Evolutionary conservation across 2,113 vertebrate genomes (phyloP).

Genomic region (Deroptyus accipitrinus): DNA sequence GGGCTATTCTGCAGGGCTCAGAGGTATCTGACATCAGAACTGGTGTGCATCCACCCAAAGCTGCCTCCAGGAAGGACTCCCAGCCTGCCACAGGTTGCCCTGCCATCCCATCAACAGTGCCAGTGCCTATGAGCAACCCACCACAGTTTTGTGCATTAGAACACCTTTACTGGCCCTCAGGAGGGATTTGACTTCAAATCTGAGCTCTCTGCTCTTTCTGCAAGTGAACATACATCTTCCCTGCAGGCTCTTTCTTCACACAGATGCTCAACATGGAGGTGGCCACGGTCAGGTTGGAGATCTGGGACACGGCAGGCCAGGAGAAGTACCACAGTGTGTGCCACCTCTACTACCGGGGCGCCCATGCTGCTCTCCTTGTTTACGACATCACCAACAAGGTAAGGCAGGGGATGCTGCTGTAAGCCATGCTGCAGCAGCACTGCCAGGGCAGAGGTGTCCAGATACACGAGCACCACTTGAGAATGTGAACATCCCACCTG

Average conservation of each 20-base stretch:
- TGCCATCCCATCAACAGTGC: not conserved
- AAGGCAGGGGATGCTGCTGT: not conserved
- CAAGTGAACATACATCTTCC: fast-evolving
- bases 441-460: not conserved
- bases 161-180: fast-evolving
- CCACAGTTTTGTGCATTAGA: not conserved
- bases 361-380: slow-evolving; percentile 72
- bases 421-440: not conserved
- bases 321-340: slow-evolving; percentile 85
- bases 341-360: slow-evolving; percentile 80
- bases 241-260: slow-evolving; percentile 81
- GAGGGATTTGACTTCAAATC: not conserved
- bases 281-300: slow-evolving; percentile 71
- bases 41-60: not conserved
- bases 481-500: not conserved
- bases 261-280: slow-evolving; percentile 47
- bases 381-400: slow-evolving; percentile 81
- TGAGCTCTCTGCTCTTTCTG: not conserved
- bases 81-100: not conserved
- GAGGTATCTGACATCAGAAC: not conserved
- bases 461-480: fast-evolving
- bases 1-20: not conserved
- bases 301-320: slow-evolving; percentile 85
- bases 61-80: not conserved
- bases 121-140: not conserved